These are phyloP conservation scores for Oscarella lobularis DNA, from an alignment of 37 sponge, comb jelly and placozoan genomes.

Conservation along the genomic window DNA sequence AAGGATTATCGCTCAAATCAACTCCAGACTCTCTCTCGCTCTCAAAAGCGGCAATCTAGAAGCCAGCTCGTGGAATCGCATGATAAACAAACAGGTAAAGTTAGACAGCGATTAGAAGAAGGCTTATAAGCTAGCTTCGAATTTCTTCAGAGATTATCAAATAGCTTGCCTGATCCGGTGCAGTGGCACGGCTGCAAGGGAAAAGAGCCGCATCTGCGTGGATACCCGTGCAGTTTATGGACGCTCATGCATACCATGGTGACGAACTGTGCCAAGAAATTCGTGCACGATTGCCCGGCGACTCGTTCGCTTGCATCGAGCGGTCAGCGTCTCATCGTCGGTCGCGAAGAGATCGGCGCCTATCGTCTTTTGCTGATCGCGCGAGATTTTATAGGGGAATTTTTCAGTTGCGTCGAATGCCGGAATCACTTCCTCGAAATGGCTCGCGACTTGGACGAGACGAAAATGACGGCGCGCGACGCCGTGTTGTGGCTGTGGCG, in stretches of 20 bases:
- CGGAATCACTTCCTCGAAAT: conserved; percentile 64
- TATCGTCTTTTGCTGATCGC: neutral
- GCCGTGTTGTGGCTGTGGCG: conserved; percentile 90
- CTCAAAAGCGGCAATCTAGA: too few species aligned
- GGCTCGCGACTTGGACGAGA: conserved; percentile 16
- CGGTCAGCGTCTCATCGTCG: neutral
- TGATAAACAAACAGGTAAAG: too few species aligned
- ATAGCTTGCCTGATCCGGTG: conserved; percentile 15
- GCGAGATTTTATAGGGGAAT: conserved; percentile 41
- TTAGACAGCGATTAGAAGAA: too few species aligned
- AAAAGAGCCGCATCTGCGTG: conserved; percentile 50
- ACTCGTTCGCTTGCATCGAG: too few species aligned
- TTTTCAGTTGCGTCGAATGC: conserved; percentile 86
- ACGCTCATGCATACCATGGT: conserved; percentile 67
- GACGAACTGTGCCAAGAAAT: conserved; percentile 4
- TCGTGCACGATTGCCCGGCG: too few species aligned
- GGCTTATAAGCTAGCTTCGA: too few species aligned
- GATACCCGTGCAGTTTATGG: conserved; percentile 93
- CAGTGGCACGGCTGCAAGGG: conserved; percentile 71
- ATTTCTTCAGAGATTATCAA: neutral
- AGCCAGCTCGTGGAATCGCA: too few species aligned
- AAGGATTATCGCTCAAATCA: too few species aligned
- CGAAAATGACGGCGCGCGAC: conserved; percentile 34
- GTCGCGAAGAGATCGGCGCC: neutral
- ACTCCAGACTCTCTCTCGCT: too few species aligned